Conservation (phyloP, 2,888 invertebrate genomes). For the Gandaritis pyraliata region DNA sequence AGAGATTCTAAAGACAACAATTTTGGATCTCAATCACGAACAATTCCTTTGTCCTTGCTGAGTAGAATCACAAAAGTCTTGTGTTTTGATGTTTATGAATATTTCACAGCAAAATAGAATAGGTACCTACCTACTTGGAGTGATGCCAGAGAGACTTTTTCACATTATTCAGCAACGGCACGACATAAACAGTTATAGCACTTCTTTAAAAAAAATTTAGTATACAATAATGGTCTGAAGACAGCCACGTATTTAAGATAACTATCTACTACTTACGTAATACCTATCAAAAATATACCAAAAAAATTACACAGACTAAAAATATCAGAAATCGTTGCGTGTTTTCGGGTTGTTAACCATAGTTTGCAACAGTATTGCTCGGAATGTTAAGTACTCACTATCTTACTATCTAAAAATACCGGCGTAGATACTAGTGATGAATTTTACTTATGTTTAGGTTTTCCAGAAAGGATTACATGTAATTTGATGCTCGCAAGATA, state of each 20-base stretch:
- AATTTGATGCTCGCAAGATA: not conserved
- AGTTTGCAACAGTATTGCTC: constrained; percentile 14
- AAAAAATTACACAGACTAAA: constrained; percentile 14
- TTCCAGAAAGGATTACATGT: not conserved
- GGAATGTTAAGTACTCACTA: constrained; percentile 4
- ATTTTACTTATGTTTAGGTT: not conserved
- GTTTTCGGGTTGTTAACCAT: constrained; percentile 10
- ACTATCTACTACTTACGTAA: not conserved
- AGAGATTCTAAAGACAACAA: constrained; percentile 8
- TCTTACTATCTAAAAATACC: not conserved
- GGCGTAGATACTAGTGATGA: not conserved
- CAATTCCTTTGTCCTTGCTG: constrained; percentile 16
- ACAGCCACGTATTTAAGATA: not conserved
- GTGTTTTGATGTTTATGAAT: constrained; percentile 12
- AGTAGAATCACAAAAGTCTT: constrained; percentile 14
- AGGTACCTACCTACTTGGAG: constrained; percentile 12
- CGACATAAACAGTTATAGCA: too few relatives aligned
- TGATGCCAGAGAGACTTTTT: constrained; percentile 1
- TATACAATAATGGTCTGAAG: too few relatives aligned
- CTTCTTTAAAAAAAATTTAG: too few relatives aligned
- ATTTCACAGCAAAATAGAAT: constrained; percentile 6
- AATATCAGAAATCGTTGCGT: constrained; percentile 21
- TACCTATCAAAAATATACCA: constrained; percentile 2
- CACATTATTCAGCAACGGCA: not conserved
- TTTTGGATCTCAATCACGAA: constrained; percentile 11